Evolutionary conservation across 2,113 vertebrate species (phyloP).

Genomic region (Heterotilapia buettikoferi): DNA sequence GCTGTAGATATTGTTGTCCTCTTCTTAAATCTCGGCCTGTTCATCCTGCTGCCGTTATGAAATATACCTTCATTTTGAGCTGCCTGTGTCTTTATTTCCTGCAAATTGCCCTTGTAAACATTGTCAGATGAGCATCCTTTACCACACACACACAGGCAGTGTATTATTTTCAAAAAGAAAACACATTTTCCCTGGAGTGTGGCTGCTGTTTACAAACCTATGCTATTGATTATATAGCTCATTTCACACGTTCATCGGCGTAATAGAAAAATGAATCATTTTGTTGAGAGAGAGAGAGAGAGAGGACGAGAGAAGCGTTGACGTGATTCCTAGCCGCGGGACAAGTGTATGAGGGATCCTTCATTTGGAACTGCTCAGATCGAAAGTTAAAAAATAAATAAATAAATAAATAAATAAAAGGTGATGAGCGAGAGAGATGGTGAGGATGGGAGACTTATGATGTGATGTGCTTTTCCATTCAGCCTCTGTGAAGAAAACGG

Average conservation of each 20-base stretch:
- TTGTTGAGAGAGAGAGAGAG: constrained; percentile 61
- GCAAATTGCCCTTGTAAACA: constrained; percentile 64
- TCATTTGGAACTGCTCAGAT: constrained; percentile 46
- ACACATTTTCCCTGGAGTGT: constrained; percentile 72
- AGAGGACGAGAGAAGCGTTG: neutral
- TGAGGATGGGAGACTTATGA: neutral
- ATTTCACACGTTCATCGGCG: constrained; percentile 90
- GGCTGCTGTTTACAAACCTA: constrained; percentile 84
- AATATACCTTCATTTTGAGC: constrained; percentile 13
- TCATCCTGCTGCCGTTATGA: constrained; percentile 4
- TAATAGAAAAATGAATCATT: constrained; percentile 91
- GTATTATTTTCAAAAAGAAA: constrained; percentile 74
- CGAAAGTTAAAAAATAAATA: neutral
- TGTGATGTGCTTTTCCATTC: constrained; percentile 15
- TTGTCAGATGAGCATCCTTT: constrained; percentile 29
- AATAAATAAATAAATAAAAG: no score
- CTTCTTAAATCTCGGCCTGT: neutral
- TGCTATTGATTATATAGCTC: constrained; percentile 92
- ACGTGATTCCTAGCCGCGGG: constrained; percentile 68
- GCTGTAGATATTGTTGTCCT: neutral
- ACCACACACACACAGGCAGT: constrained; percentile 46
- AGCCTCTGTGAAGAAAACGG: neutral
- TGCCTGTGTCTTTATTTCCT: constrained; percentile 47
- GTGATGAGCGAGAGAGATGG: neutral
- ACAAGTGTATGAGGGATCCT: constrained; percentile 66